Percentiles rank a stretch among this genome's conserved stretches.
These are phyloP conservation scores for Drosophila grimshawi DNA, from an alignment of 1,140 invertebrate genomes.

Conservation along the genomic window DNA sequence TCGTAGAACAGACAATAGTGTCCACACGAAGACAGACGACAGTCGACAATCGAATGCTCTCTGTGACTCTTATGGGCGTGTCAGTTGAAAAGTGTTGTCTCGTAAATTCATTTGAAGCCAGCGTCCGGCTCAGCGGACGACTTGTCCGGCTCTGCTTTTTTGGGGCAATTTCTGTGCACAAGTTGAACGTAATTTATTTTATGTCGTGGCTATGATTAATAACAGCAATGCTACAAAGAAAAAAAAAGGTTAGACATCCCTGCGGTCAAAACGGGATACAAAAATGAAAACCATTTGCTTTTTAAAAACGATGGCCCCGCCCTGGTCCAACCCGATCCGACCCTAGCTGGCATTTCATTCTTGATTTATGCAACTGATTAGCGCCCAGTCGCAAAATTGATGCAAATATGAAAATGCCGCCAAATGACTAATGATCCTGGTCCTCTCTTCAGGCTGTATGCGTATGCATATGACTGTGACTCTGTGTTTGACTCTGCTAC, in stretches of 20 bases:
- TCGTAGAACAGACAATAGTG: conserved; percentile 15
- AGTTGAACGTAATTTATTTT: conserved; percentile 82
- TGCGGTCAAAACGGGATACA: conserved; percentile 53
- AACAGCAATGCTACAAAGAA: conserved; percentile 56
- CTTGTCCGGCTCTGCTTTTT: conserved; percentile 36
- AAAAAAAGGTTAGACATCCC: conserved; percentile 41
- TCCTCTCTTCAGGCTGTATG: conserved; percentile 5
- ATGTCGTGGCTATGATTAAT: conserved; percentile 79
- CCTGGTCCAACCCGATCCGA: conserved; percentile 9
- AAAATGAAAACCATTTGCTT: conserved; percentile 55
- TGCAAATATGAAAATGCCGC: conserved; percentile 65
- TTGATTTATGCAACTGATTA: conserved; percentile 82
- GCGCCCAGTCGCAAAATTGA: conserved; percentile 57
- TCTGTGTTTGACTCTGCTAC: conserved; percentile 1
- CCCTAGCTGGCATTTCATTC: conserved; percentile 49
- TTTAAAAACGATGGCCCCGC: conserved; percentile 59
- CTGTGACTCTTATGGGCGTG: conserved; percentile 52
- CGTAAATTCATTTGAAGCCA: conserved; percentile 79
- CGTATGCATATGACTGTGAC: conserved; percentile 31
- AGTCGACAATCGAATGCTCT: conserved; percentile 67
- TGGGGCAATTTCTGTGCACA: conserved; percentile 62
- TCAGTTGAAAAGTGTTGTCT: conserved; percentile 79
- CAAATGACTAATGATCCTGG: conserved; percentile 72
- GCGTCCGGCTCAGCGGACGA: conserved; percentile 38
- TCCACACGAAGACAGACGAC: conserved; percentile 33